These are phyloP conservation scores for Brachystomella parvula DNA, from an alignment of 1,140 invertebrate species.

Conservation along the genomic window DNA sequence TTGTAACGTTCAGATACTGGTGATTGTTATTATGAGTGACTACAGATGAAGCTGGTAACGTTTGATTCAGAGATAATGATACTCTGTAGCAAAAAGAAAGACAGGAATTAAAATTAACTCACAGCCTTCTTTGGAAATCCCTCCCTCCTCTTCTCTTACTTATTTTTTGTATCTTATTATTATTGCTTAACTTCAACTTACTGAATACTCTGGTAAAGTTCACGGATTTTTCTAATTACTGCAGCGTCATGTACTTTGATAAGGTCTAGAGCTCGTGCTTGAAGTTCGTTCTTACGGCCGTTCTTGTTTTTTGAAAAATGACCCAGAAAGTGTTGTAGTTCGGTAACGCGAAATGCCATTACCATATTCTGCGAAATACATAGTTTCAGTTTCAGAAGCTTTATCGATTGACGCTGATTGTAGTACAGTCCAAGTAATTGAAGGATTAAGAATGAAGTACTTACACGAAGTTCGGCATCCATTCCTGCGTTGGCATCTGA, in stretches of 20 bases:
- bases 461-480: not conserved
- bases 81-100: not conserved
- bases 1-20: too few species aligned
- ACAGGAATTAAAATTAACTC: too few species aligned
- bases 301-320: slow-evolving; percentile 75
- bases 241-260: slow-evolving; percentile 61
- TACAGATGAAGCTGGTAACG: slow-evolving; percentile 20
- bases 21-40: slow-evolving; percentile 18
- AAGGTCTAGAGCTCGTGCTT: slow-evolving; percentile 67
- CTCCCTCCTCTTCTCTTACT: too few species aligned
- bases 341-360: slow-evolving; percentile 71
- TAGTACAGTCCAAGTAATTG: not conserved
- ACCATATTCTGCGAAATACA: slow-evolving; percentile 63
- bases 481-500: not conserved
- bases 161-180: too few species aligned
- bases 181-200: too few species aligned
- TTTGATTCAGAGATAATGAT: slow-evolving; percentile 2
- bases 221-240: slow-evolving; percentile 66
- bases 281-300: slow-evolving; percentile 77
- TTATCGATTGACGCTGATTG: not conserved
- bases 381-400: not conserved
- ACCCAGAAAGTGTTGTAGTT: slow-evolving; percentile 73
- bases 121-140: too few species aligned
- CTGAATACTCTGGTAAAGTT: slow-evolving; percentile 67
- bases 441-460: not conserved